These are phyloP conservation scores for Oryzias woworae DNA, from an alignment of 2,113 vertebrate species.

Conservation along the genomic window DNA sequence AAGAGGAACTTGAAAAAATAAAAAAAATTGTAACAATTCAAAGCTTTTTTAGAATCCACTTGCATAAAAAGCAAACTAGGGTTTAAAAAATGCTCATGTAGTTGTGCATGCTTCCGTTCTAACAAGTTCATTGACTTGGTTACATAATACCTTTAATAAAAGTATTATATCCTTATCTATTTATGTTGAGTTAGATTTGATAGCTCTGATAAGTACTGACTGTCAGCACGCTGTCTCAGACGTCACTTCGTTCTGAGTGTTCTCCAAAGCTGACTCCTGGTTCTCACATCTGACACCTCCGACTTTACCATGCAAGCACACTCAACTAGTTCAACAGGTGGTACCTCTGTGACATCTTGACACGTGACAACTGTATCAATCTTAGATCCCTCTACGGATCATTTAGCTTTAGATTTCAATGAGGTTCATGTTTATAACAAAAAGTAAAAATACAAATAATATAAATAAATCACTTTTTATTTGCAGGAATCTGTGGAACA, in stretches of 20 bases:
- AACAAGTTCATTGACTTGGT: conserved; percentile 7
- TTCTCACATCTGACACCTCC: conserved; percentile 47
- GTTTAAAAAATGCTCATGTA: neutral
- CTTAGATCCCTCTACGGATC: too few relatives aligned
- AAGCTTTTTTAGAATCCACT: neutral
- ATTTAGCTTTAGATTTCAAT: too few relatives aligned
- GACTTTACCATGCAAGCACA: conserved; percentile 3
- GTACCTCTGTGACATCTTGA: neutral
- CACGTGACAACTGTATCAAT: neutral
- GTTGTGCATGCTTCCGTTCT: neutral
- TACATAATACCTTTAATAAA: conserved; percentile 2
- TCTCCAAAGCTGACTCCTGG: conserved; percentile 40
- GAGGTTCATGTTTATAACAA: too few relatives aligned
- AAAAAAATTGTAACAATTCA: neutral
- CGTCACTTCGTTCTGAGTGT: conserved; percentile 34
- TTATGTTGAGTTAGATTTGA: neutral
- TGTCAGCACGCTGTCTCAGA: conserved; percentile 44
- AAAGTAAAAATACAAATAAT: neutral
- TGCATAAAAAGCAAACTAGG: neutral
- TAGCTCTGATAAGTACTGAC: conserved; percentile 2
- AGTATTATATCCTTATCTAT: neutral
- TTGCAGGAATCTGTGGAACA: neutral
- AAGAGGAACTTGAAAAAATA: neutral
- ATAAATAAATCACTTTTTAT: too few relatives aligned
- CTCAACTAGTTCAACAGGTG: conserved; percentile 54